Evolutionary conservation across 2,113 vertebrate species (phyloP).

Genomic region (Sinocyclocheilus anshuiensis): DNA sequence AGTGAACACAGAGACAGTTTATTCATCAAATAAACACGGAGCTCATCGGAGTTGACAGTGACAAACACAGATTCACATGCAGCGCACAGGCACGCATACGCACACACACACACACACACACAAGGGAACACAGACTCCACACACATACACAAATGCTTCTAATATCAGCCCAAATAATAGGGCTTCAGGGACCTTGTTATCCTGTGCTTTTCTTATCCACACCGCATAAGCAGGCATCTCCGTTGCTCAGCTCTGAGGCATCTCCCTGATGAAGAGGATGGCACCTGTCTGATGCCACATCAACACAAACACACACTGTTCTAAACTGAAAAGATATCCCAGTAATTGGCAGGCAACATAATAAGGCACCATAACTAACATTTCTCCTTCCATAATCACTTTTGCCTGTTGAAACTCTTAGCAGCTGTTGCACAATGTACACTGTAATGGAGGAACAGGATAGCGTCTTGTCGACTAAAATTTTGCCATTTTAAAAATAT

Average conservation of each 20-base stretch:
- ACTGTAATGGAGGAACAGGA: background rate
- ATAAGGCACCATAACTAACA: constrained; percentile 14
- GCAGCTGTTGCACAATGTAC: background rate
- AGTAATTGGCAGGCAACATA: constrained; percentile 34
- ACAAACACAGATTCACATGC: constrained; percentile 21
- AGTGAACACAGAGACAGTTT: constrained; percentile 8
- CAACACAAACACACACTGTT: constrained; percentile 18
- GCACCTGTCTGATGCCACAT: constrained; percentile 48
- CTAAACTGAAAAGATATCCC: background rate
- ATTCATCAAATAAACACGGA: constrained; percentile 30
- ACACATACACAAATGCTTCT: constrained; percentile 16
- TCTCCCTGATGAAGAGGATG: constrained; percentile 25
- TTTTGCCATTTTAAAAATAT: background rate
- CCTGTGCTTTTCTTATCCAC: constrained; percentile 30
- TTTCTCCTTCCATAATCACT: constrained; percentile 12
- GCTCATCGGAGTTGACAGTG: constrained; percentile 18
- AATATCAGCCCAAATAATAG: constrained; percentile 37
- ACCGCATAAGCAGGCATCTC: constrained; percentile 22
- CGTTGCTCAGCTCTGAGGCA: constrained; percentile 8
- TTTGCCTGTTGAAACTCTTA: constrained; percentile 10
- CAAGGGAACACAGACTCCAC: background rate
- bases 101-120: background rate
- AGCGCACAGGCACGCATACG: background rate
- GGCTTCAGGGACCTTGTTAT: constrained; percentile 51
- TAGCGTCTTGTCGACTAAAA: background rate